Evolutionary conservation across 2,888 invertebrate genomes (phyloP).

Genomic region (Leptura quadrifasciata): DNA sequence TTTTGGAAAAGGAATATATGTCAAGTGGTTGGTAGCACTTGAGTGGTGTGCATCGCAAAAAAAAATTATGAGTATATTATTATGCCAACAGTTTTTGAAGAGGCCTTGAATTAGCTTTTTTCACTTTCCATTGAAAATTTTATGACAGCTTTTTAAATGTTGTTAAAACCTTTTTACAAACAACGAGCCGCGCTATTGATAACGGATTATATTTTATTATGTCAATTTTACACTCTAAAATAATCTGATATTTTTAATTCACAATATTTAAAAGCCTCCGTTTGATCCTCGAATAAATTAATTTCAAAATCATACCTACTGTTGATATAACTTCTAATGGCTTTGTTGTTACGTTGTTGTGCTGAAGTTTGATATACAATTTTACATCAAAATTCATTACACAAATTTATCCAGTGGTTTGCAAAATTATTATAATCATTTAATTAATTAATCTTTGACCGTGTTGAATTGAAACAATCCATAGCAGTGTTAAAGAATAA

Average conservation of each 20-base stretch:
- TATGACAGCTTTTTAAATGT: no score
- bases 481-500: background rate
- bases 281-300: conserved; percentile 1
- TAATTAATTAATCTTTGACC: background rate
- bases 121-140: no score
- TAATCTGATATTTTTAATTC: background rate
- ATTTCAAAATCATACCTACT: conserved; percentile 4
- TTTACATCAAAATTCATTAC: conserved; percentile 19
- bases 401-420: conserved; percentile 4
- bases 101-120: no score
- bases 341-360: background rate
- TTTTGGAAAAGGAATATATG: no score
- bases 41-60: no score
- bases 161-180: no score
- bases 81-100: no score
- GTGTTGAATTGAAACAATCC: background rate
- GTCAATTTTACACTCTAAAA: background rate
- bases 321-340: conserved; percentile 8
- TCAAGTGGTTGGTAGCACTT: no score
- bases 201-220: background rate
- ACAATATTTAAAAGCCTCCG: background rate
- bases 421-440: conserved; percentile 29
- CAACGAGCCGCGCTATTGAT: no score
- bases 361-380: conserved; percentile 2
- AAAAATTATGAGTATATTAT: no score